These are phyloP conservation scores for Branchinecta lynchi DNA, from an alignment of 1,140 invertebrate genomes.

Conservation along the genomic window DNA sequence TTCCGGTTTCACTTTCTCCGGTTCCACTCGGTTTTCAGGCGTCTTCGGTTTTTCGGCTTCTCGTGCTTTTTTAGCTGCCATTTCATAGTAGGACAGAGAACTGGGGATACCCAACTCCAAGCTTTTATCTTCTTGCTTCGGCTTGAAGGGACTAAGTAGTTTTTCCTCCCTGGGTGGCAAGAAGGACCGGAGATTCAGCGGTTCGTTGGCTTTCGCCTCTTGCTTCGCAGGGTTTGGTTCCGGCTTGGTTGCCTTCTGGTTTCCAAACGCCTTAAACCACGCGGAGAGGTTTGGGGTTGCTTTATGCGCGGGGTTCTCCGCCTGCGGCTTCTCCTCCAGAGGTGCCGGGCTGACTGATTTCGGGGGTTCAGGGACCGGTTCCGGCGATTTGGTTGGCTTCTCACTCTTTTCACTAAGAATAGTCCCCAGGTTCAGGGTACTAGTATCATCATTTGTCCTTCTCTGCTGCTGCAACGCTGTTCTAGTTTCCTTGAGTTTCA, in stretches of 20 bases:
- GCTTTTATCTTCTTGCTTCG: not conserved
- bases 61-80: not conserved
- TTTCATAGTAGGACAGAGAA: not conserved
- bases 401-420: slow-evolving; percentile 13
- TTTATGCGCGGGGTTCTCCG: slow-evolving; percentile 37
- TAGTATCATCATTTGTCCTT: not conserved
- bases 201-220: not conserved
- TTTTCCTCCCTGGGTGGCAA: not conserved
- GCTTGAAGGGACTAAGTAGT: not conserved
- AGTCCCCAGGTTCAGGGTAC: slow-evolving; percentile 6
- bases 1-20: not conserved
- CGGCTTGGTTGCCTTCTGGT: slow-evolving; percentile 40
- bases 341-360: slow-evolving; percentile 5
- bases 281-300: slow-evolving; percentile 70
- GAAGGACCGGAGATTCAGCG: not conserved
- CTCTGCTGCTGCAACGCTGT: not conserved
- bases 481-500: not conserved
- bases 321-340: slow-evolving; percentile 22
- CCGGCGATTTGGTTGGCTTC: slow-evolving; percentile 18
- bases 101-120: not conserved
- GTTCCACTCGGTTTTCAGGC: not conserved
- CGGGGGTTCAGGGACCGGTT: slow-evolving; percentile 22
- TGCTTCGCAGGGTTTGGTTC: slow-evolving; percentile 14
- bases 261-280: slow-evolving; percentile 78
- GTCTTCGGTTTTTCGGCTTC: not conserved